phyloP scores from a whole-genome alignment of 2,797 vertebrate species.

The Intellagama lesueurii region DNA sequence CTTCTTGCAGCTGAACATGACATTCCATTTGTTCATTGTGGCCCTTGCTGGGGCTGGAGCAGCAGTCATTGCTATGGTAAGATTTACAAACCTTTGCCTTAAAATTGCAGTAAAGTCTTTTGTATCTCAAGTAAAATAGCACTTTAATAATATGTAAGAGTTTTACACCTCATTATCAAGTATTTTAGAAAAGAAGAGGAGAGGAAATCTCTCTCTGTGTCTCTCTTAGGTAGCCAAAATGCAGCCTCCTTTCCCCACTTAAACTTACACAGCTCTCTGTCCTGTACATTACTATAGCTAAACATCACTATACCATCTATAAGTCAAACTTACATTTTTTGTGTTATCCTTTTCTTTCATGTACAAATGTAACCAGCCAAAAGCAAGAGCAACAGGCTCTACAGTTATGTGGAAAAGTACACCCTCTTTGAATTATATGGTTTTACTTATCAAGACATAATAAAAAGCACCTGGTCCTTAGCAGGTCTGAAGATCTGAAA shows the following conservation, averaged over 20 bases:
- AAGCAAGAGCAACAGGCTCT: no score
- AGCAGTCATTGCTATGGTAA: conserved; percentile 98
- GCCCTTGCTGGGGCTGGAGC: conserved; percentile 97
- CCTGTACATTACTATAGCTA: background rate
- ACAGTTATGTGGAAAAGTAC: no score
- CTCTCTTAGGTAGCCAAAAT: background rate
- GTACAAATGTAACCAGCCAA: no score
- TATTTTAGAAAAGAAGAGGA: background rate
- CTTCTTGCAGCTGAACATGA: conserved; percentile 93
- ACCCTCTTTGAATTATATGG: no score
- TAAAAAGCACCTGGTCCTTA: no score
- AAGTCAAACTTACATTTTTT: background rate
- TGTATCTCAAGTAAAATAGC: no score
- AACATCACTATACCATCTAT: no score
- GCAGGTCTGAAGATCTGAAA: no score
- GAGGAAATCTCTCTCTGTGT: no score
- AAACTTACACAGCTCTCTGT: background rate
- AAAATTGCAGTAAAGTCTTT: background rate
- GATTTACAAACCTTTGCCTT: conserved; percentile 39
- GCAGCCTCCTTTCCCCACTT: no score
- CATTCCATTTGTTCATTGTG: conserved; percentile 98
- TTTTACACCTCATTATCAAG: background rate
- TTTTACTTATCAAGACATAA: no score
- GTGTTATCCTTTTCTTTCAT: no score
- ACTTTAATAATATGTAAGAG: background rate